Conservation (phyloP, 2,113 vertebrate species). For the Pagrus major region DNA sequence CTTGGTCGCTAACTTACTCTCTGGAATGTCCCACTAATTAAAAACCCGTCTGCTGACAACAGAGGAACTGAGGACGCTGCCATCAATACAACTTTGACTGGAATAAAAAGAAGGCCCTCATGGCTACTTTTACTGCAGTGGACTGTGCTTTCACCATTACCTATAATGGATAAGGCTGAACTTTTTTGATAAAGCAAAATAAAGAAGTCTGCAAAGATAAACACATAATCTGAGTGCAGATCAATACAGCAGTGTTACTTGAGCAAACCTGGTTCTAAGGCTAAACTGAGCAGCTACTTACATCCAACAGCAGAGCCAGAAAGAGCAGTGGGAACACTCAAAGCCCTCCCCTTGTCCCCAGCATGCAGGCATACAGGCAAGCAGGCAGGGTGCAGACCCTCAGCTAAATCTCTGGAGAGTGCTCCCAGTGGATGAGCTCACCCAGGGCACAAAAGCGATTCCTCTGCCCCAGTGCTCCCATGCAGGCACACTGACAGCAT, state of each 20-base stretch:
- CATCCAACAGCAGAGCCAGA: constrained; percentile 41
- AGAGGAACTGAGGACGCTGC: constrained; percentile 33
- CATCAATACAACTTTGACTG: constrained; percentile 49
- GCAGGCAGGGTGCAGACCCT: constrained; percentile 52
- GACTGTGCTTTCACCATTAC: constrained; percentile 22
- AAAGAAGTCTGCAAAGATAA: background rate
- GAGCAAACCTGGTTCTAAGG: constrained; percentile 8
- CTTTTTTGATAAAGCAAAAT: constrained; percentile 5
- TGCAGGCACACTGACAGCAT: constrained; percentile 65
- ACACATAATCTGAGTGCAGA: background rate
- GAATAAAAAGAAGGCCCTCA: constrained; percentile 32
- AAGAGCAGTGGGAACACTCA: constrained; percentile 24
- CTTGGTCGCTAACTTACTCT: constrained; percentile 57
- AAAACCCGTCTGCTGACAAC: constrained; percentile 58
- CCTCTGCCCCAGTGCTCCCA: constrained; percentile 62
- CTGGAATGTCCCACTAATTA: constrained; percentile 77
- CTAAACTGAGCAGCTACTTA: constrained; percentile 51
- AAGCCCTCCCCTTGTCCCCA: constrained; percentile 41
- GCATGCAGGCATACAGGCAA: constrained; percentile 39
- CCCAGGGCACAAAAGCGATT: constrained; percentile 63
- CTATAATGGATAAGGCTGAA: background rate
- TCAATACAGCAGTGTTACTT: background rate
- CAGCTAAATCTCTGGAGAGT: constrained; percentile 61
- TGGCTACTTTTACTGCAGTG: constrained; percentile 27
- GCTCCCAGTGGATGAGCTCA: constrained; percentile 61